Evolutionary conservation across 2,888 invertebrate species (phyloP), one percentile per base, ranked within the genome.

Genomic region (Harpalus rubripes): DNA sequence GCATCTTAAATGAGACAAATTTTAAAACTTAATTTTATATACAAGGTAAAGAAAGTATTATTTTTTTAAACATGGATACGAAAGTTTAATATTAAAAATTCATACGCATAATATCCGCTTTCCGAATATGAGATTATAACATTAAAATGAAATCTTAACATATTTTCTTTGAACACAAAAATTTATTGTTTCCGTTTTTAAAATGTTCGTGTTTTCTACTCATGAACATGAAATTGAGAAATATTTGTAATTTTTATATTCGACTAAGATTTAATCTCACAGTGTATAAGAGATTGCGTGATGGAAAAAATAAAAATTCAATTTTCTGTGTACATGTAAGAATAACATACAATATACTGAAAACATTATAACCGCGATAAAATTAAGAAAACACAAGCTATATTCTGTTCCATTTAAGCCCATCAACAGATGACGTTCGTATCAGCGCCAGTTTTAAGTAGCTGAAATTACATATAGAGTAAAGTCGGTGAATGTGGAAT

Each of bases 1-100:
- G n/a, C n/a, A n/a, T n/a, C n/a, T 5, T 32, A 32, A 32, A 0
- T 5, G 4, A 32, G 6, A 32, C 32, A 32, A 32, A 32, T 32
- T 32, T 32, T 32, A 32, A 32, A 32, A 32, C 32, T 32, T 32
- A 32, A 32, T 32, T 32, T 32, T 5, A 6, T 4, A 32, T 5
- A 32, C 32, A 32, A 3, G 32, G 3, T 32, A 32, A 32, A 32
- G 32, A 32, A 32, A 6, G 5, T 32, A 32, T 32, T 32, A 1
- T 32, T 32, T 32, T 32, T 52, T 52, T 10, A 52, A 52, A 52
- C 1, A 52, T 32, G 22, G 22, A 22, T 56, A 56, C 56, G 56
- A 59, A 59, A 59, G 59, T 59, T 59, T 59, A 59, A 59, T 59
- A 59, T 59, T 59, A 59, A 59, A 59, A 59, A 16, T 59, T 59